Conservation (phyloP, 2,113 vertebrate species). For the Gavia stellata region DNA sequence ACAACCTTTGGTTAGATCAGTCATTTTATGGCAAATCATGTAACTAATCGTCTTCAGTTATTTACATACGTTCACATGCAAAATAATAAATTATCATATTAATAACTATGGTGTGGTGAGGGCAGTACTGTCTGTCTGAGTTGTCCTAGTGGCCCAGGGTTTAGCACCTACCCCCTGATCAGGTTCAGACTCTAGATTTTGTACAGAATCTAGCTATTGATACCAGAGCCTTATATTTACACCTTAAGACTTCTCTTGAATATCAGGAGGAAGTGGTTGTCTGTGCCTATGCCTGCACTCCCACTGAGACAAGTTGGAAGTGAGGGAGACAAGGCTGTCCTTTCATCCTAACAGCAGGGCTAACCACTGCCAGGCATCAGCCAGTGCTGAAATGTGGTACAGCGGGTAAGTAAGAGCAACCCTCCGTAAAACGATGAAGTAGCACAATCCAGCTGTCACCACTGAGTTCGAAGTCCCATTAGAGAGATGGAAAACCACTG, state of each 20-base stretch:
- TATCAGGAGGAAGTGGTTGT: background rate
- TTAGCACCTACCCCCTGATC: background rate
- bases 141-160: background rate
- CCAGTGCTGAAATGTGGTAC: background rate
- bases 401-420: background rate
- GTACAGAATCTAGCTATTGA: background rate
- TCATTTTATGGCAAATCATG: background rate
- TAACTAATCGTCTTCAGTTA: background rate
- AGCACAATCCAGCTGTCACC: background rate
- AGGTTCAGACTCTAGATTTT: background rate
- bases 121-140: background rate
- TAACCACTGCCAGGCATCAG: background rate
- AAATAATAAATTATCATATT: background rate
- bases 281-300: background rate
- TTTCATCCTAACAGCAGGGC: background rate
- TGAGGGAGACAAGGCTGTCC: background rate
- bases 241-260: background rate
- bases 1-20: background rate
- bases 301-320: background rate
- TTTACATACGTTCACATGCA: background rate
- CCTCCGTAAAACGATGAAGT: background rate
- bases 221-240: background rate
- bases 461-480: background rate
- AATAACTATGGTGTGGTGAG: background rate
- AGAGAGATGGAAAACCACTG: background rate